Conservation (phyloP, 2,797 vertebrate species). For the Chiloscyllium punctatum region DNA sequence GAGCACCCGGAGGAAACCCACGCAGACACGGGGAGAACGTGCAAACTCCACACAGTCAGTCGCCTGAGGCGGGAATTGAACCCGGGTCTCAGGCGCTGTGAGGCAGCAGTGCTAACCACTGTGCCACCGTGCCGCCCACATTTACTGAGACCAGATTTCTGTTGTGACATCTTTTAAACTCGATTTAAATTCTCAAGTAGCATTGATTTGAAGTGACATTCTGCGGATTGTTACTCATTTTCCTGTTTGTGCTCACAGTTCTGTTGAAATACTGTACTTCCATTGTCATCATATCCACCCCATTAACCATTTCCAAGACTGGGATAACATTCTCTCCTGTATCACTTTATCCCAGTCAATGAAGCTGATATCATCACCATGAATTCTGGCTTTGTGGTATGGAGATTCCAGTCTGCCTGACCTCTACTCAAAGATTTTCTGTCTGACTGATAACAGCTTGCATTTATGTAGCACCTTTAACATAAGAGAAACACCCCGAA, state of each 20-base stretch:
- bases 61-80: too few relatives aligned
- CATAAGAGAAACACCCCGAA: background rate
- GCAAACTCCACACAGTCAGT: too few relatives aligned
- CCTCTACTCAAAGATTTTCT: background rate
- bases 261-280: background rate
- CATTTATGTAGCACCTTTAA: background rate
- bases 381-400: background rate
- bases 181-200: background rate
- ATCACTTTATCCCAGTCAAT: background rate
- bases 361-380: background rate
- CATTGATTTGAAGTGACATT: background rate
- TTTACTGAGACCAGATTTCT: background rate
- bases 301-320: background rate
- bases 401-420: background rate
- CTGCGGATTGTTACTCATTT: background rate
- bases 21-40: too few relatives aligned
- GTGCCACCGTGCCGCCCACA: too few relatives aligned
- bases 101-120: too few relatives aligned
- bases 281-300: background rate
- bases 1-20: too few relatives aligned
- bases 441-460: background rate
- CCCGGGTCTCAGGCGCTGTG: too few relatives aligned
- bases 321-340: background rate
- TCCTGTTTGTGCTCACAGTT: background rate
- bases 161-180: background rate